Evolutionary conservation across 2,113 vertebrate genomes (phyloP).

Genomic region (Pycnonotus jocosus): DNA sequence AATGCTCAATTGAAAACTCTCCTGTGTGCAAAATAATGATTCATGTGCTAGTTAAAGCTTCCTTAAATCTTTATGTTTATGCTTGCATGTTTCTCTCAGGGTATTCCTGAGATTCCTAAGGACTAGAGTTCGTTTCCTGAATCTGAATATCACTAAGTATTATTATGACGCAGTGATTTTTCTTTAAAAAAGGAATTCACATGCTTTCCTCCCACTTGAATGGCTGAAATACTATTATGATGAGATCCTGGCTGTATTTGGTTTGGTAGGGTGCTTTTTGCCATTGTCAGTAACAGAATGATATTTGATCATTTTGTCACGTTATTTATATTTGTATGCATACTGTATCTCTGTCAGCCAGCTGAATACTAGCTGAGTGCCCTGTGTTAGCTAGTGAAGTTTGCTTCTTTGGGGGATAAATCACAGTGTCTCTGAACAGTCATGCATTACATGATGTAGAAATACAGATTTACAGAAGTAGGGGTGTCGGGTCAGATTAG

Average conservation of each 20-base stretch:
- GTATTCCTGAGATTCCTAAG: background rate
- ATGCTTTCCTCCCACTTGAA: background rate
- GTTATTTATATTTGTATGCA: background rate
- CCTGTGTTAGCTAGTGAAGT: background rate
- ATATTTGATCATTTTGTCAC: background rate
- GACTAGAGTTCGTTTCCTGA: background rate
- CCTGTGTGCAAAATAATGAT: background rate
- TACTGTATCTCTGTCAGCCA: background rate
- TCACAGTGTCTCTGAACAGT: background rate
- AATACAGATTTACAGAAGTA: background rate
- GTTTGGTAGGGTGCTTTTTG: background rate
- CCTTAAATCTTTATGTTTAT: background rate
- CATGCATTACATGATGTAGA: background rate
- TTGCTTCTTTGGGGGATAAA: background rate
- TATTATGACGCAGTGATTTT: background rate
- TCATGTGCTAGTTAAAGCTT: background rate
- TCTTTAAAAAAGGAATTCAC: background rate
- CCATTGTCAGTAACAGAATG: background rate
- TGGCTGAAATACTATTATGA: background rate
- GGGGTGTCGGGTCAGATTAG: background rate
- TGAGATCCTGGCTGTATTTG: background rate
- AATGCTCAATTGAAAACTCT: background rate
- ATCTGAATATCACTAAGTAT: background rate
- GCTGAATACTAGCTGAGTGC: background rate
- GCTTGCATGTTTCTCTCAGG: background rate